Percentiles rank a stretch among this genome's conserved stretches.
These are phyloP conservation scores for Eurystomus glaucurus DNA, from an alignment of 2,797 vertebrate genomes.

Conservation along the genomic window DNA sequence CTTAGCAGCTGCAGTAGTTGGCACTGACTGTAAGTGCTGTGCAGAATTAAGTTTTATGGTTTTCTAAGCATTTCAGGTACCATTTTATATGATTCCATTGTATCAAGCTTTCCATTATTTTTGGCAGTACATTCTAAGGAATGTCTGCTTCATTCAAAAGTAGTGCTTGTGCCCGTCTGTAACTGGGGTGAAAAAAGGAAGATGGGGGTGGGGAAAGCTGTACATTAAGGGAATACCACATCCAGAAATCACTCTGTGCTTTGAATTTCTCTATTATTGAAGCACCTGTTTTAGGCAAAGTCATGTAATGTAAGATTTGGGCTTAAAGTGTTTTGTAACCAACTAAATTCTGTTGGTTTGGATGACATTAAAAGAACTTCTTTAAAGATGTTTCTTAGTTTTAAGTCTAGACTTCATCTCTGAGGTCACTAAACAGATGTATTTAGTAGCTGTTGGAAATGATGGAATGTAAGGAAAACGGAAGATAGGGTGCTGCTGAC, in stretches of 20 bases:
- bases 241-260: neutral
- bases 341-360: constrained; percentile 55
- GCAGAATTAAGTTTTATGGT: constrained; percentile 63
- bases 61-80: constrained; percentile 78
- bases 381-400: constrained; percentile 62
- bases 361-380: constrained; percentile 59
- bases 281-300: constrained; percentile 66
- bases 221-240: neutral
- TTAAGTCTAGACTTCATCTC: constrained; percentile 76
- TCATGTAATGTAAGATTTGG: constrained; percentile 35
- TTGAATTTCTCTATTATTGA: constrained; percentile 53
- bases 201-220: constrained; percentile 28
- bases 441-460: neutral
- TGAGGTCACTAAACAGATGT: constrained; percentile 32
- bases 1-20: constrained; percentile 58
- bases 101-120: constrained; percentile 83
- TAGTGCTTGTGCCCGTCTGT: constrained; percentile 64
- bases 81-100: constrained; percentile 73
- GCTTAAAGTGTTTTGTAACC: constrained; percentile 7
- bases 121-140: constrained; percentile 79
- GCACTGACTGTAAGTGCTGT: constrained; percentile 41
- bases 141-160: constrained; percentile 75
- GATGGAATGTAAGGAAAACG: neutral
- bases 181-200: constrained; percentile 35
- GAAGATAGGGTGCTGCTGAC: neutral